Evolutionary conservation across 2,797 vertebrate species (phyloP).

Genomic region (Epinephelus coioides): DNA sequence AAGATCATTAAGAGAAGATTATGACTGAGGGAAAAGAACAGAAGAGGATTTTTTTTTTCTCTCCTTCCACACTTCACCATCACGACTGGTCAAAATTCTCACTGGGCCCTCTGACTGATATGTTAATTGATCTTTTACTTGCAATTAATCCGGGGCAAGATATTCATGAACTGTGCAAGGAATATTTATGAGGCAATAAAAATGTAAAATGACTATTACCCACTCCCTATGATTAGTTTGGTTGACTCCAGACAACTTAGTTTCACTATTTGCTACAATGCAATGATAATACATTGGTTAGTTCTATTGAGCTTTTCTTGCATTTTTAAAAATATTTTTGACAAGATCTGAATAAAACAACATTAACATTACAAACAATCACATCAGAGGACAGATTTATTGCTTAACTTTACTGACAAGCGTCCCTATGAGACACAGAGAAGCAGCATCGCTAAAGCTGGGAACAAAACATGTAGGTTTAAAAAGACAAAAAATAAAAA

Average conservation of each 20-base stretch:
- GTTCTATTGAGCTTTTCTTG: slow-evolving; percentile 19
- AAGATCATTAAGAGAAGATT: slow-evolving; percentile 58
- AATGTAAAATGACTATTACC: slow-evolving; percentile 75
- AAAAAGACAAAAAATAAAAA: neutral
- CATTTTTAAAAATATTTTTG: neutral
- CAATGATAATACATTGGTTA: slow-evolving; percentile 20
- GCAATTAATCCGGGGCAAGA: slow-evolving; percentile 78
- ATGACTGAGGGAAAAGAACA: slow-evolving; percentile 51
- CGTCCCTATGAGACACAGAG: neutral
- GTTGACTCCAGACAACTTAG: slow-evolving; percentile 11
- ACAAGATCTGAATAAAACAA: neutral
- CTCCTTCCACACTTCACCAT: slow-evolving; percentile 20
- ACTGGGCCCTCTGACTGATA: slow-evolving; percentile 64
- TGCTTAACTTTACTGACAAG: slow-evolving; percentile 7
- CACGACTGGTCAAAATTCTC: slow-evolving; percentile 60
- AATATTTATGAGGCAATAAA: slow-evolving; percentile 84
- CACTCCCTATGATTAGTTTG: slow-evolving; percentile 34
- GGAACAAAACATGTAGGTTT: neutral
- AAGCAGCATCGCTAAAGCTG: neutral
- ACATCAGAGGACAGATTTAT: neutral
- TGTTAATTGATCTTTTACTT: slow-evolving; percentile 86
- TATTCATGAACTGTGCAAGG: slow-evolving; percentile 79
- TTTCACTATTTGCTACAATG: slow-evolving; percentile 29
- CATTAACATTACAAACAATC: neutral
- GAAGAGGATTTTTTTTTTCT: slow-evolving; percentile 3